Evolutionary conservation across 35 echinoderm and acorn worm species (phyloP), one percentile per base, ranked within the genome.

Genomic region (Ophioderma brevispina): DNA sequence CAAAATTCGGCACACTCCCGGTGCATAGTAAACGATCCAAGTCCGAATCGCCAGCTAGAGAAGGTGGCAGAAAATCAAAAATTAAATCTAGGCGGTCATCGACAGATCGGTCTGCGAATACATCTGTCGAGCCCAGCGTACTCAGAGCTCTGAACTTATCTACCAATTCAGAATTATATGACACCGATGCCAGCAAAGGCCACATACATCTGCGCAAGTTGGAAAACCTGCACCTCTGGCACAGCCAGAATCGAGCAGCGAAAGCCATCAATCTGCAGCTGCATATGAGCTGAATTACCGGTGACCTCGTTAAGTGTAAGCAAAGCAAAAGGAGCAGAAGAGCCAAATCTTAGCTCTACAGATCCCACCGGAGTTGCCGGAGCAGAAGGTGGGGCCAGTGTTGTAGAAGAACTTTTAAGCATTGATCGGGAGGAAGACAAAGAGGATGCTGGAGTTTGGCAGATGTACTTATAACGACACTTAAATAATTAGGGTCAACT

Each of bases 371-470:
- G 28, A 13, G 23, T 70, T 3, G 59, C 2, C 10, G 59, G 59
- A 25, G 59, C 59, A 70, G 59, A 70, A 70, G 59, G 59, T 70
- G 59, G 59, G 8, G n/a, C n/a, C 41, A 18, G 10, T 70, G 59
- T 25, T 13, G 59, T 70, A 30, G 17, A 70, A 25, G 59, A 70
- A 25, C 23, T 70, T 8, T 25, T 70, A 13, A 18, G 28, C 2
- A 70, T 32, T n/a, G 56, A 87, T 33, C 64, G 86, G 17, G 81
- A 36, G 30, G 82, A 91, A 25, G 33, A 84, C 17, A 76, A 86
- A 37, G 82, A 85, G 3, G 82, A 91, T 10, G 76, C 36, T 55
- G 81, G 84, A 41, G 90, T 91, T n/a, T 91, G 90, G 90, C 90
- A 91, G 59, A 83, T 91, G 32, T 91, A 85, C 80, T 85, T 91